A percentile compares a stretch with the other conserved stretches of the same genome.
Evolutionary conservation across 2,888 invertebrate species (phyloP).

Genomic region (Aporophyla lueneburgensis): DNA sequence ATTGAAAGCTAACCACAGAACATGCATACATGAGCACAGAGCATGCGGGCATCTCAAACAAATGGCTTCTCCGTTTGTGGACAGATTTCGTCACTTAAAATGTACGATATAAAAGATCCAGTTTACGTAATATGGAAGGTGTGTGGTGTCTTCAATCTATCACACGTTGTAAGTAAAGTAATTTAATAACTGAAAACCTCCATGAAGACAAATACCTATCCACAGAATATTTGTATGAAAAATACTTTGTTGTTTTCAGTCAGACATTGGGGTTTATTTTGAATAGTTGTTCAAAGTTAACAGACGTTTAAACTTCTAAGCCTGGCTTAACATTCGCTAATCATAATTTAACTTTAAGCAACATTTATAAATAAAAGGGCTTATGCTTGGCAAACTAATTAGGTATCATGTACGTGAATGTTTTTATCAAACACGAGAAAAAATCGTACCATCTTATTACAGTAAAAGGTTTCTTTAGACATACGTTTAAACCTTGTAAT

Average conservation of each 20-base stretch:
- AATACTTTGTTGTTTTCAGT: no score
- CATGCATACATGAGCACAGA: neutral
- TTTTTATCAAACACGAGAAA: neutral
- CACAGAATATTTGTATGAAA: neutral
- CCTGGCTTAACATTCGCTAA: no score
- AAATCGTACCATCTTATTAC: neutral
- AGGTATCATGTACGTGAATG: neutral
- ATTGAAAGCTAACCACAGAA: slow-evolving; percentile 14
- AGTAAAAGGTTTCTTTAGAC: no score
- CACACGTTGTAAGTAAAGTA: neutral
- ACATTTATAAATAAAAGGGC: no score
- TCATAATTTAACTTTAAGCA: no score
- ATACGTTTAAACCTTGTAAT: no score
- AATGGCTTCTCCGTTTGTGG: slow-evolving; percentile 18
- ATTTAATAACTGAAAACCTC: neutral
- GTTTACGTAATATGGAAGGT: no score
- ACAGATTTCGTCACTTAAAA: neutral
- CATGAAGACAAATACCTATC: no score
- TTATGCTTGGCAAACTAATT: neutral
- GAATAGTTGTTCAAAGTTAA: no score
- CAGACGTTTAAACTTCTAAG: no score
- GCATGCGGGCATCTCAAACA: slow-evolving; percentile 47
- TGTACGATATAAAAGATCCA: neutral
- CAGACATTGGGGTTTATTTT: no score
- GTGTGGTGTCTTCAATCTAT: neutral